These are phyloP conservation scores for Phrynosoma blainvillii DNA, from an alignment of 2,113 vertebrate genomes.

Conservation along the genomic window DNA sequence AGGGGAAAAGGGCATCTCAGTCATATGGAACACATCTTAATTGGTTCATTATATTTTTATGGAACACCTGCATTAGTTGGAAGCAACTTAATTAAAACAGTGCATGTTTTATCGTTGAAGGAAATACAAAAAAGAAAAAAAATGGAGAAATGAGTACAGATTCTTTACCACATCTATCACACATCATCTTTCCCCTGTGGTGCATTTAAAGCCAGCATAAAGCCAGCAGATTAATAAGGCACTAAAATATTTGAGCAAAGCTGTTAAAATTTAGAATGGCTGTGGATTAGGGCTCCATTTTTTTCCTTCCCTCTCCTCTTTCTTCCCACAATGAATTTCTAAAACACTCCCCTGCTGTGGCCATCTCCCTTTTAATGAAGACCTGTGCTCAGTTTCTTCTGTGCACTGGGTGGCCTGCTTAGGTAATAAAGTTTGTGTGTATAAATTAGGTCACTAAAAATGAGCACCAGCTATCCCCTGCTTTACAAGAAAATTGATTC, in stretches of 20 bases:
- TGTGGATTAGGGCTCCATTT: not conserved
- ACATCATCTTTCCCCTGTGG: slow-evolving; percentile 39
- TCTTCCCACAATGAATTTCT: slow-evolving; percentile 19
- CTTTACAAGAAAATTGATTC: not conserved
- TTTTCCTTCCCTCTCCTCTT: not conserved
- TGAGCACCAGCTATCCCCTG: not conserved
- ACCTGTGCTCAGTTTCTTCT: not conserved
- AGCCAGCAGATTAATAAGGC: slow-evolving; percentile 53
- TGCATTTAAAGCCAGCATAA: slow-evolving; percentile 50
- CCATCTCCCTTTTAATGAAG: slow-evolving; percentile 41
- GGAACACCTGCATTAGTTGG: slow-evolving; percentile 66
- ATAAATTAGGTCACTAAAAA: slow-evolving; percentile 27
- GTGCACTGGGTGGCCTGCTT: not conserved
- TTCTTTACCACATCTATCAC: slow-evolving; percentile 55
- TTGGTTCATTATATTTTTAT: slow-evolving; percentile 73
- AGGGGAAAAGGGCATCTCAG: slow-evolving; percentile 25
- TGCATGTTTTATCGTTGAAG: slow-evolving; percentile 53
- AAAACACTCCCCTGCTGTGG: slow-evolving; percentile 27
- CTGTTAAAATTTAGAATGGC: slow-evolving; percentile 32
- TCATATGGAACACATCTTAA: slow-evolving; percentile 64
- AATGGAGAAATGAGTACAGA: not conserved
- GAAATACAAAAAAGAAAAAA: slow-evolving; percentile 55
- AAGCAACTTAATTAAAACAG: slow-evolving; percentile 67
- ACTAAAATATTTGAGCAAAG: slow-evolving; percentile 39
- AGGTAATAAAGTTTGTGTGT: not conserved